These are phyloP conservation scores for Cydia splendana DNA, from an alignment of 1,140 invertebrate species.

Conservation along the genomic window DNA sequence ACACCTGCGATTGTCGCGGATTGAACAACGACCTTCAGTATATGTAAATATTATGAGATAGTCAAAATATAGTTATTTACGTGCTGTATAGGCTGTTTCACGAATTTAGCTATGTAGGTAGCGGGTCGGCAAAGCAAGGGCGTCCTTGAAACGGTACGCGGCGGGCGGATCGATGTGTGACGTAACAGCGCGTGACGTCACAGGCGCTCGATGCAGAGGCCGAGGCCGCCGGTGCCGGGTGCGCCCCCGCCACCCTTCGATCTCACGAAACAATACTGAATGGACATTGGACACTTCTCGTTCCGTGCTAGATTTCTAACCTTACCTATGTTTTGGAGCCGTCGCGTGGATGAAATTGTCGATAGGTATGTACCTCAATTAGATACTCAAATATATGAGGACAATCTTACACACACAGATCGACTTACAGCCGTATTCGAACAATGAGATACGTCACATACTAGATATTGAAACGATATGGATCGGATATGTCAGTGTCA, in stretches of 20 bases:
- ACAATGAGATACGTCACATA: no score
- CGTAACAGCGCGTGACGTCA: conserved; percentile 71
- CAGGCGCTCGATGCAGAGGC: conserved; percentile 62
- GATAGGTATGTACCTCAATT: no score
- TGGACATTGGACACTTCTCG: not conserved
- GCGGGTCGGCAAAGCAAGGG: conserved; percentile 59
- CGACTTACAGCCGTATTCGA: no score
- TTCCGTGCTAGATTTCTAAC: not conserved
- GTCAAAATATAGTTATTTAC: not conserved
- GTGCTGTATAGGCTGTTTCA: not conserved
- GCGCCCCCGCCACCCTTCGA: conserved; percentile 49
- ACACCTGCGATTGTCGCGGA: no score
- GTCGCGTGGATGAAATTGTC: no score
- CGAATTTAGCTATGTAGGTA: conserved; percentile 34
- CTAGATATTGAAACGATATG: no score
- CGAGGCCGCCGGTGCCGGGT: conserved; percentile 50
- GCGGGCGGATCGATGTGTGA: conserved; percentile 71
- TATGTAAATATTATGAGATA: no score
- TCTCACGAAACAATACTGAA: conserved; percentile 20
- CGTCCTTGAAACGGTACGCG: conserved; percentile 66
- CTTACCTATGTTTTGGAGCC: not conserved
- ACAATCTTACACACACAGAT: no score
- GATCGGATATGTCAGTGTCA: no score
- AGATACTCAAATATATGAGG: no score
- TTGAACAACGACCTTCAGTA: no score